These are phyloP conservation scores for Streptopelia turtur DNA, from an alignment of 2,797 vertebrate species.

Conservation along the genomic window DNA sequence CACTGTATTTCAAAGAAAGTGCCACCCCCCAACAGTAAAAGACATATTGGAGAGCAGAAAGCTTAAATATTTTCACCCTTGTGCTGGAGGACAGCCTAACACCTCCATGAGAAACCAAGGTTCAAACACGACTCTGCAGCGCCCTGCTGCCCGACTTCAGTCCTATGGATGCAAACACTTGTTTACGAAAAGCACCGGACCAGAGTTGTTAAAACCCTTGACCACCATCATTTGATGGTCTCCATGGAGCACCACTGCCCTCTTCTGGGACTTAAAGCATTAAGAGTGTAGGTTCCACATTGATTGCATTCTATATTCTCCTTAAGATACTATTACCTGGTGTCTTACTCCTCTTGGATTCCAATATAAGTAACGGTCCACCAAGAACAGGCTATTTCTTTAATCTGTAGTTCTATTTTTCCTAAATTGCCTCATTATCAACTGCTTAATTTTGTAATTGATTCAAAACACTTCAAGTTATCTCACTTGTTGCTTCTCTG, in stretches of 20 bases:
- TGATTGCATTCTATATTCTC: not conserved
- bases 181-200: accelerated
- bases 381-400: not conserved
- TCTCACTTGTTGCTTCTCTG: not conserved
- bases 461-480: not conserved
- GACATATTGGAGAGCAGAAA: not conserved
- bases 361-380: not conserved
- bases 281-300: not conserved
- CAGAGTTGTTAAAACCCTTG: not conserved
- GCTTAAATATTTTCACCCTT: not conserved
- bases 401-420: not conserved
- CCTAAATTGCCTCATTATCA: not conserved
- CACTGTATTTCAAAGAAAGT: not conserved
- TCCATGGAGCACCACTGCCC: constrained; percentile 37
- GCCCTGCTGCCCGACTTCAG: not conserved
- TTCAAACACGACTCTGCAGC: accelerated
- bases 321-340: not conserved
- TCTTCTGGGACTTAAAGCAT: constrained; percentile 29
- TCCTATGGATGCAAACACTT: not conserved
- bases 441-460: not conserved
- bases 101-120: not conserved
- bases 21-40: not conserved
- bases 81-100: not conserved
- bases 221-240: not conserved
- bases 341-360: not conserved